phyloP scores from a whole-genome alignment of 2,888 invertebrate species.

The Horisme vitalbata region DNA sequence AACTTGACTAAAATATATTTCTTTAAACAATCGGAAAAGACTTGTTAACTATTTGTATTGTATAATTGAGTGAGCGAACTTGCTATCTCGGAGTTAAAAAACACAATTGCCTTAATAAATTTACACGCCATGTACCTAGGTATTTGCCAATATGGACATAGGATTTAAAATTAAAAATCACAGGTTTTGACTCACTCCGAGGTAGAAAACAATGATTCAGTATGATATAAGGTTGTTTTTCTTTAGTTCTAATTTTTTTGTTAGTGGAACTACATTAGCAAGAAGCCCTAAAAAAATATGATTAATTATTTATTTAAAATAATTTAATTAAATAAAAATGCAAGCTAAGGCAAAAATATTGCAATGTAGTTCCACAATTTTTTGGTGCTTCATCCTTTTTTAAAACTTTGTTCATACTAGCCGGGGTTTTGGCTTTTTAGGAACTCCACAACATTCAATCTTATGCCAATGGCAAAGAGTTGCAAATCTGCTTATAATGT shows the following conservation, averaged over 20 bases:
- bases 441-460: not conserved
- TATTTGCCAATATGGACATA: too few relatives aligned
- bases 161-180: not conserved
- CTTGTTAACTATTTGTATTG: constrained; percentile 52
- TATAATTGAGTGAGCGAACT: constrained; percentile 29
- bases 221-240: constrained; percentile 29
- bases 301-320: too few relatives aligned
- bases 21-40: constrained; percentile 40
- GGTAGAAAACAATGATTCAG: constrained; percentile 19
- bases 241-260: constrained; percentile 24
- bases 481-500: constrained; percentile 6
- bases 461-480: constrained; percentile 5
- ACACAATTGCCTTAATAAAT: too few relatives aligned
- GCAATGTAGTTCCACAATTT: constrained; percentile 19
- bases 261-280: constrained; percentile 33
- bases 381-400: constrained; percentile 19
- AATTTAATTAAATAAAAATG: too few relatives aligned
- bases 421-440: constrained; percentile 1
- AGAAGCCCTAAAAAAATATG: not conserved
- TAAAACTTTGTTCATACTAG: constrained; percentile 10
- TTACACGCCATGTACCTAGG: too few relatives aligned
- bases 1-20: constrained; percentile 33
- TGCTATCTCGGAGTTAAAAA: constrained; percentile 5
- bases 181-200: not conserved
- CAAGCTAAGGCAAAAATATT: not conserved